phyloP scores from a whole-genome alignment of 2,797 vertebrate genomes.

The Cichlasoma orientale region DNA sequence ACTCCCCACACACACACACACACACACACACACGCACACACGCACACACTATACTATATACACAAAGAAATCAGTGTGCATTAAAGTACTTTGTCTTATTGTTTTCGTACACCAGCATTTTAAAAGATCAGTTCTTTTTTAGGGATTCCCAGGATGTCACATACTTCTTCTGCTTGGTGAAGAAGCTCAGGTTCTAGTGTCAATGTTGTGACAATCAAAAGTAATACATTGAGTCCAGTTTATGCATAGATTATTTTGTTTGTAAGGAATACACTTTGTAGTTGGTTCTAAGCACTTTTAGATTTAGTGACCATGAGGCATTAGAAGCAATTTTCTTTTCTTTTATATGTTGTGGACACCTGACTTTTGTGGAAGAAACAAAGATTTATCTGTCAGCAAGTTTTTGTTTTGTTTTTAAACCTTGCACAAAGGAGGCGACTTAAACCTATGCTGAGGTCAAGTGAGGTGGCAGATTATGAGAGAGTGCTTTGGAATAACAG shows the following conservation, averaged over 20 bases:
- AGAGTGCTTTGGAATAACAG: background rate
- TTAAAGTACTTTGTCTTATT: constrained; percentile 32
- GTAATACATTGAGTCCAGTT: constrained; percentile 41
- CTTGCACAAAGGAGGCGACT: constrained; percentile 36
- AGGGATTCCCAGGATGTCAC: constrained; percentile 51
- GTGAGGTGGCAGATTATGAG: constrained; percentile 11
- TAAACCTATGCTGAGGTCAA: constrained; percentile 19
- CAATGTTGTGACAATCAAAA: constrained; percentile 74
- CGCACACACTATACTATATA: background rate
- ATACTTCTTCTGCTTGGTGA: constrained; percentile 43
- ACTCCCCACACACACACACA: background rate
- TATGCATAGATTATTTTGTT: constrained; percentile 44
- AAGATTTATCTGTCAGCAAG: constrained; percentile 56
- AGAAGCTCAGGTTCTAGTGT: constrained; percentile 73
- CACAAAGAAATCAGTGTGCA: constrained; percentile 38
- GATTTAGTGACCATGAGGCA: constrained; percentile 66
- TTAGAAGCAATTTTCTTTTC: constrained; percentile 53
- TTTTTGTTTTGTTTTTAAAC: constrained; percentile 17
- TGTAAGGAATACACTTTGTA: constrained; percentile 60
- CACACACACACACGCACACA: background rate
- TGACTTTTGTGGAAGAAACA: constrained; percentile 43
- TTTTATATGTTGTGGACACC: constrained; percentile 62
- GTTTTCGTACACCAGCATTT: constrained; percentile 61
- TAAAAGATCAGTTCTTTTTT: constrained; percentile 27
- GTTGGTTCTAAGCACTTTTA: constrained; percentile 77